A percentile compares a stretch with the other conserved stretches of the same genome.
Conservation (phyloP, 2,888 invertebrate genomes). For the Plusia festucae region DNA sequence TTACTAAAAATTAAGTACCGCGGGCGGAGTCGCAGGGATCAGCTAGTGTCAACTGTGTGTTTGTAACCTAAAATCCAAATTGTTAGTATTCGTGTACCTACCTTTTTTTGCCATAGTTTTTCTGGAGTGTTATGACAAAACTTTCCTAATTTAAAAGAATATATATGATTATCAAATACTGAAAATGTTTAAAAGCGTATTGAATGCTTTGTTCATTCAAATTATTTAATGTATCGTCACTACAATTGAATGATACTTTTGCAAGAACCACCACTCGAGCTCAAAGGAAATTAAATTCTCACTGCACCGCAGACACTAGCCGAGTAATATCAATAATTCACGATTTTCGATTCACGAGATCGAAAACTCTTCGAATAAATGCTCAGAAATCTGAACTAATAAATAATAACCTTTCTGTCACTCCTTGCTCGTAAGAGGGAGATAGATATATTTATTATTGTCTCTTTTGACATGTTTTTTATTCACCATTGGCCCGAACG, state of each 20-base stretch:
- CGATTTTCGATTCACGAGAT: no score
- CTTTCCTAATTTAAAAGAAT: neutral
- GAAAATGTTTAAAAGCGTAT: no score
- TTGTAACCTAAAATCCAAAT: no score
- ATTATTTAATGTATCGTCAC: neutral
- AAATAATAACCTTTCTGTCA: neutral
- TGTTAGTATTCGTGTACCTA: no score
- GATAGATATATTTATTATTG: constrained; percentile 5
- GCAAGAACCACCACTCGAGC: neutral
- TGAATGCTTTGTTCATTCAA: neutral
- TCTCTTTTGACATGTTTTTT: constrained; percentile 7
- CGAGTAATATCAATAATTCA: constrained; percentile 11
- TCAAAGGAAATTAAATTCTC: constrained; percentile 18
- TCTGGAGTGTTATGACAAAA: no score
- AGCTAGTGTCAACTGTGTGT: no score
- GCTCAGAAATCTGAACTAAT: neutral
- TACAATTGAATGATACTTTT: neutral
- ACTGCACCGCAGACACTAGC: neutral
- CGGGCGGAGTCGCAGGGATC: no score
- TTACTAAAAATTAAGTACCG: no score
- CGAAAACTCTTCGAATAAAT: neutral
- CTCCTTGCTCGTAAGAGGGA: neutral
- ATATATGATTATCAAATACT: no score
- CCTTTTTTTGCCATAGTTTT: no score
- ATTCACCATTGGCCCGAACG: neutral